Base-by-base conservation (phyloP, 2,113 vertebrate species). In the Scortum barcoo region DNA sequence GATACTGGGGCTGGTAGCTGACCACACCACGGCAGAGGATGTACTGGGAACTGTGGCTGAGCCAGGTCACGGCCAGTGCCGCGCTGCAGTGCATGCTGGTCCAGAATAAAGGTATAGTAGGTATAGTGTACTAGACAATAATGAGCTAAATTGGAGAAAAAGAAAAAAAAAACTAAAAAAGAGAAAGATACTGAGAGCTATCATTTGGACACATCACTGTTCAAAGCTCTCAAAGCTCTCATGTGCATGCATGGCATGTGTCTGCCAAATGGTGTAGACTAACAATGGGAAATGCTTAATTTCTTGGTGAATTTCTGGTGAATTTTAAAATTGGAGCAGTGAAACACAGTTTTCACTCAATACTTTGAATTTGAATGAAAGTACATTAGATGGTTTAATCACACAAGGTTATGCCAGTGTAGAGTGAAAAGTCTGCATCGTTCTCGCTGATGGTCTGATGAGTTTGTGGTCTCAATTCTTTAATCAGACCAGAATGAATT, bases 1-100 rank as follows among this genome's bases (percentile, higher is more conserved):
- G 54, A 76, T 80, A 78, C 44, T 76, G 65, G 75, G 61, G 65
- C 56, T 57, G 33, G 57, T 83, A 72, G 26, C 80, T 61, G 60
- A 84, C 44, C 53, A 38, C 5, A 51, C 26, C 36, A 28, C 38
- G 53, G 26, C 28, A 53, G 76, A 88, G 67, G 86, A 95, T 96
- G 95, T 95, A 95, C 88, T 95, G 95, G 95, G 95, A 96, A 51
- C 80, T 95, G 82, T 95, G 95, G 95, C 89, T 95, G 62, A 95
- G 93, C 88, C 93, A 94, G 75, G 81, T 95, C 78, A 92, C 91
- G 0, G 91, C 91, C 50, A 91, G 83, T 58, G 91, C 92, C 0
- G 89, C 88, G 0, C 56, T 95, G 80, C 93, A 93, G 62, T 94
- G 90, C 73, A 90, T 94, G 86, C 84, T 95, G 75, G 84, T 95